Percentiles rank a stretch among this genome's conserved stretches.
Evolutionary conservation across 2,888 invertebrate species (phyloP).

Genomic region (Philaethria dido): DNA sequence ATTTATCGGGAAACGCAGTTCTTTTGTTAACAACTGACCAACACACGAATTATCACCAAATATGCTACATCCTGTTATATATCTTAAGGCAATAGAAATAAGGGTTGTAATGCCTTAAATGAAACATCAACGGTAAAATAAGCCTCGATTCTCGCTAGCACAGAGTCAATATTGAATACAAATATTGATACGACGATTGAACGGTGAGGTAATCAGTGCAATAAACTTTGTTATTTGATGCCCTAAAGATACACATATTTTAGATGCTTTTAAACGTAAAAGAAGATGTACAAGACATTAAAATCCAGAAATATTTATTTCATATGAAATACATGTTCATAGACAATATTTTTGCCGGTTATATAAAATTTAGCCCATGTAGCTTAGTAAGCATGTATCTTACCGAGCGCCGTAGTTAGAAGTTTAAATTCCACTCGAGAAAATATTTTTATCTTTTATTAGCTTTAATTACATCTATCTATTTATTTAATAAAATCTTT

Average conservation of each 20-base stretch:
- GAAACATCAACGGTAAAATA: slow-evolving; percentile 12
- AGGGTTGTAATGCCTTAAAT: slow-evolving; percentile 11
- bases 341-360: no score
- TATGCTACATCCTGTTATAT: neutral
- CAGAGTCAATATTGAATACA: slow-evolving; percentile 61
- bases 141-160: slow-evolving; percentile 30
- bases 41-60: slow-evolving; percentile 17
- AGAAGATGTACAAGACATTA: neutral
- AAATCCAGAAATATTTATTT: no score
- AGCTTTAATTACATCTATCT: no score
- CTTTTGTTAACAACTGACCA: slow-evolving; percentile 20
- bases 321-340: no score
- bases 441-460: no score
- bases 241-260: neutral
- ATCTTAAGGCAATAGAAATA: neutral
- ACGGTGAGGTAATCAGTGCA: slow-evolving; percentile 53
- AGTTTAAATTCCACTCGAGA: no score
- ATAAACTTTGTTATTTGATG: slow-evolving; percentile 55
- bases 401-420: no score
- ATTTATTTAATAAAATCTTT: no score
- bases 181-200: slow-evolving; percentile 60
- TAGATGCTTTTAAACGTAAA: neutral
- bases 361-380: no score
- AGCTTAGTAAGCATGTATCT: no score
- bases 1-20: slow-evolving; percentile 21